Base-by-base conservation (phyloP, 2,113 vertebrate species). In the Trematocara unimaculatum region DNA sequence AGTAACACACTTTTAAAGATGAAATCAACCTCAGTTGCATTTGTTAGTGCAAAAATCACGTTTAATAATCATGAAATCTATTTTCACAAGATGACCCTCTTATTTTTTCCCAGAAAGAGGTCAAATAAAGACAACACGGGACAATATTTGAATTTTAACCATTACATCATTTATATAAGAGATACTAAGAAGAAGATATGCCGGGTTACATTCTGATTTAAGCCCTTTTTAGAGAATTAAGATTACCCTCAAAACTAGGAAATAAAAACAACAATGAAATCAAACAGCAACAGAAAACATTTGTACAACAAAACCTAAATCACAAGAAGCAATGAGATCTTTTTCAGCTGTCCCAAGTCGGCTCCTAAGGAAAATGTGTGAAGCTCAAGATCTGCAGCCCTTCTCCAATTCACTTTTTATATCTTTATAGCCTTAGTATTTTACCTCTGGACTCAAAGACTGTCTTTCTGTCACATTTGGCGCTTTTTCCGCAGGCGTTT, bases 191-290 rank as follows among this genome's bases (percentile, higher is more conserved):
- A 86, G 88, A 87, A 80, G 81, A 95, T 92, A 94, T 88, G 87
- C 83, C 84, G 58, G 85, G 82, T 95, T 94, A 95, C 95, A 95
- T 93, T 96, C 91, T 89, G 88, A 89, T 91, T 93, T 58, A 86
- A 96, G 95, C 96, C 94, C 94, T 96, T 96, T 86, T 78, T 67
- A 85, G 90, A 91, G 67, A 82, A 86, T 72, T 82, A 80, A 85
- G 84, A 92, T 70, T 13, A 88, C 56, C 77, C 83, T 81, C 55
- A 31, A 55, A 84, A 84, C 64, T 23, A n/a, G 29, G 5, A 8
- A 80, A 49, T 70, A 26, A 60, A 45, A n/a, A 51, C 6, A 81
- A 54, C 9, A 15, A 64, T 35, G 31, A 12, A 35, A 64, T 64
- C 31, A 72, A 51, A 58, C 62, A 9, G 5, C 29, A 81, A 70